Percentiles rank a stretch among this genome's conserved stretches.
phyloP scores from a whole-genome alignment of 1,140 invertebrate genomes.

The Platorchestia sp. region DNA sequence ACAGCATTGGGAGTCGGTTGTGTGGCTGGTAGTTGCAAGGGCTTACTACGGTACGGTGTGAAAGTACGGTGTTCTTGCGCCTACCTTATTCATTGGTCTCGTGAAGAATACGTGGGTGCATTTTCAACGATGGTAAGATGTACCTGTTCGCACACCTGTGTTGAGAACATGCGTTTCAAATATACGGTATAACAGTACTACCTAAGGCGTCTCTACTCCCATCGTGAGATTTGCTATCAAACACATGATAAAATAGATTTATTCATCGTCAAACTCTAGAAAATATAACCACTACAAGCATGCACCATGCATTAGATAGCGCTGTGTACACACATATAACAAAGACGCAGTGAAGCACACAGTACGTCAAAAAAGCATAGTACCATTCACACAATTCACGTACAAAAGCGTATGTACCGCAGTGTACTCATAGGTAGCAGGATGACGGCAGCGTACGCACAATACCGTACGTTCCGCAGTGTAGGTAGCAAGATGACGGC shows the following conservation, averaged over 20 bases:
- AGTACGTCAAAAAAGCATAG: too few relatives aligned
- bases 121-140: background rate
- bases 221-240: background rate
- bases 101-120: background rate
- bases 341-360: too few relatives aligned
- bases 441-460: background rate
- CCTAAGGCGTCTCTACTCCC: background rate
- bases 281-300: background rate
- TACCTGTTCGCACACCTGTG: background rate
- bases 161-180: background rate
- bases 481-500: too few relatives aligned
- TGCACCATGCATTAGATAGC: too few relatives aligned
- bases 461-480: too few relatives aligned
- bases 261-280: background rate
- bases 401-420: too few relatives aligned
- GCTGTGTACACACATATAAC: too few relatives aligned
- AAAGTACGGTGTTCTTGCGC: background rate
- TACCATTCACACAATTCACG: too few relatives aligned
- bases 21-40: background rate
- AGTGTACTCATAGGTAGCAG: too few relatives aligned
- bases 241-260: background rate
- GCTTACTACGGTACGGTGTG: background rate
- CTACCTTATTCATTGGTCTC: background rate
- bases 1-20: background rate
- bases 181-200: background rate